phyloP scores from a whole-genome alignment of 2,113 vertebrate species.

The Cygnus buccinator region DNA sequence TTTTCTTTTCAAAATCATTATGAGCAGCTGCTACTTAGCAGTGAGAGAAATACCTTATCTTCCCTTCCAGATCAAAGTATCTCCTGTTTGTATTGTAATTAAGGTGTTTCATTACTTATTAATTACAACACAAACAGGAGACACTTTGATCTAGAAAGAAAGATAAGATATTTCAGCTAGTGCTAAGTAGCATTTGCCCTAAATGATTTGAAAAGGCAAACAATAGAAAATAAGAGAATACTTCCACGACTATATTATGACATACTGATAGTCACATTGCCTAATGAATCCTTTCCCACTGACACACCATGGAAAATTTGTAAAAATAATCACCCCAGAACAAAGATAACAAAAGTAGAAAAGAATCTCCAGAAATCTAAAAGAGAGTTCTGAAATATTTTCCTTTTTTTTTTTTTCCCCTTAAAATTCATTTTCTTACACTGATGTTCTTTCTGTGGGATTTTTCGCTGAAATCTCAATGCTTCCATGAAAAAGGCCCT shows the following conservation, averaged over 20 bases:
- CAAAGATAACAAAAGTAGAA: not conserved
- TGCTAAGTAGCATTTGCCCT: not conserved
- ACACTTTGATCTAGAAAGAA: slow-evolving; percentile 34
- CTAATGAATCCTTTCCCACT: not conserved
- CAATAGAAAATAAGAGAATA: slow-evolving; percentile 23
- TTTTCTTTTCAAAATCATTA: slow-evolving; percentile 43
- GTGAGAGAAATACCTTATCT: slow-evolving; percentile 20
- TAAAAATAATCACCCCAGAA: not conserved
- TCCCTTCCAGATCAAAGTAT: slow-evolving; percentile 37
- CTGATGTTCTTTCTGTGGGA: not conserved
- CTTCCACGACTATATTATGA: not conserved
- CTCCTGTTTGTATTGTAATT: slow-evolving; percentile 54
- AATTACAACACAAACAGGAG: slow-evolving; percentile 42
- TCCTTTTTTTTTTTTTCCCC: not conserved
- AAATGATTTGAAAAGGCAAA: slow-evolving; percentile 11
- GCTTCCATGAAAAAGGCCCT: not conserved
- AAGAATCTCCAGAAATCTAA: fast-evolving
- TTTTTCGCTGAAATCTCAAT: not conserved
- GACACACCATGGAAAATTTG: not conserved
- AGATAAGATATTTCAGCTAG: slow-evolving; percentile 23
- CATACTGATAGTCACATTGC: not conserved
- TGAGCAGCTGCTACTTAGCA: not conserved
- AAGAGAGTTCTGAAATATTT: fast-evolving
- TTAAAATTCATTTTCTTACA: not conserved
- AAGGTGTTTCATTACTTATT: slow-evolving; percentile 52